These are phyloP conservation scores for Athripsodes cinereus DNA, from an alignment of 2,888 invertebrate genomes.

Conservation along the genomic window DNA sequence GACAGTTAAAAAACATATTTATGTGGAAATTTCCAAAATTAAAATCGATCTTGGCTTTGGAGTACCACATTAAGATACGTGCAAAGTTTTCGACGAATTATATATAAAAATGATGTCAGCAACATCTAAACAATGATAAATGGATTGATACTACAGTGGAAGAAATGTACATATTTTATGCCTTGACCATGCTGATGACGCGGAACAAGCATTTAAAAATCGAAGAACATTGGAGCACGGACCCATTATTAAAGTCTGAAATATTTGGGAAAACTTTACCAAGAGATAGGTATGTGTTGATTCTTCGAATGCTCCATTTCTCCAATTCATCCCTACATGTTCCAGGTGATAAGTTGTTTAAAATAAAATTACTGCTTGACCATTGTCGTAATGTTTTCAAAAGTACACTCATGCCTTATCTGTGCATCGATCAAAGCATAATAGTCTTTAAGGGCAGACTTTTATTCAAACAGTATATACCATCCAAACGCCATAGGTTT, in stretches of 20 bases:
- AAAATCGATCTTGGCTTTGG: too few relatives aligned
- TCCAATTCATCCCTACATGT: background rate
- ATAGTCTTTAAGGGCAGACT: constrained; percentile 9
- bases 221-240: constrained; percentile 3
- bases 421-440: constrained; percentile 6
- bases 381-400: background rate
- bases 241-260: background rate
- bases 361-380: background rate
- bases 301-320: background rate
- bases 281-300: background rate
- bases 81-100: too few relatives aligned
- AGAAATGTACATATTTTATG: background rate
- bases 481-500: constrained; percentile 10
- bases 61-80: too few relatives aligned
- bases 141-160: background rate
- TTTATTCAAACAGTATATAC: constrained; percentile 6
- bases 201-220: background rate
- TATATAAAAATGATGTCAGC: too few relatives aligned
- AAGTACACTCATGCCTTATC: background rate
- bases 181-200: background rate
- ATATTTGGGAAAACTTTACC: background rate
- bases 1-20: too few relatives aligned
- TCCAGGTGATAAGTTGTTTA: background rate
- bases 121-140: too few relatives aligned
- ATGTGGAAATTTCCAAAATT: too few relatives aligned